Evolutionary conservation across 2,888 invertebrate genomes (phyloP).

Genomic region (Dryobotodes eremita): DNA sequence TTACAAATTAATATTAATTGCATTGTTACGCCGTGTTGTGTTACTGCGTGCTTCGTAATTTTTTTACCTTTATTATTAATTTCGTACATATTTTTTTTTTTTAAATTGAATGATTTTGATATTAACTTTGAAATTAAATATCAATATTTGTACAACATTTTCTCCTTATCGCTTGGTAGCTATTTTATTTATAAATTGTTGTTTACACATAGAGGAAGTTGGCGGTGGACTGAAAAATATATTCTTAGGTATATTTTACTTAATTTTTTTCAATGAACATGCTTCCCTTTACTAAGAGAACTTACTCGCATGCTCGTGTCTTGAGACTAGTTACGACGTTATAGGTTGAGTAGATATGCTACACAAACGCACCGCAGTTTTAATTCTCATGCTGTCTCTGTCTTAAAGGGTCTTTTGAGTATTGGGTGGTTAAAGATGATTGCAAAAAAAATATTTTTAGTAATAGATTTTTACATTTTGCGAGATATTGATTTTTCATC

Average conservation of each 20-base stretch:
- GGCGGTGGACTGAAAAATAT: neutral
- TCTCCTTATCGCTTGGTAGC: neutral
- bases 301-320: too few species aligned
- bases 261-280: neutral
- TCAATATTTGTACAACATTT: neutral
- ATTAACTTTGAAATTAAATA: neutral
- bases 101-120: neutral
- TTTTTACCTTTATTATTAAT: neutral
- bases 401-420: neutral
- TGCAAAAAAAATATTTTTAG: neutral
- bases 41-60: neutral
- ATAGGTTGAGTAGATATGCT: neutral
- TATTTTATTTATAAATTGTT: constrained; percentile 5
- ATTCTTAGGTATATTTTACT: neutral
- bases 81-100: neutral
- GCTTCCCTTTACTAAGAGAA: neutral
- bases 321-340: neutral
- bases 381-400: neutral
- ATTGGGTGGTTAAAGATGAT: too few species aligned
- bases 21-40: constrained; percentile 1
- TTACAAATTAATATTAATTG: neutral
- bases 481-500: neutral
- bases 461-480: neutral
- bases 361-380: neutral
- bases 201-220: neutral